Conservation (phyloP, 2,113 vertebrate species). For the Nerophis ophidion region DNA sequence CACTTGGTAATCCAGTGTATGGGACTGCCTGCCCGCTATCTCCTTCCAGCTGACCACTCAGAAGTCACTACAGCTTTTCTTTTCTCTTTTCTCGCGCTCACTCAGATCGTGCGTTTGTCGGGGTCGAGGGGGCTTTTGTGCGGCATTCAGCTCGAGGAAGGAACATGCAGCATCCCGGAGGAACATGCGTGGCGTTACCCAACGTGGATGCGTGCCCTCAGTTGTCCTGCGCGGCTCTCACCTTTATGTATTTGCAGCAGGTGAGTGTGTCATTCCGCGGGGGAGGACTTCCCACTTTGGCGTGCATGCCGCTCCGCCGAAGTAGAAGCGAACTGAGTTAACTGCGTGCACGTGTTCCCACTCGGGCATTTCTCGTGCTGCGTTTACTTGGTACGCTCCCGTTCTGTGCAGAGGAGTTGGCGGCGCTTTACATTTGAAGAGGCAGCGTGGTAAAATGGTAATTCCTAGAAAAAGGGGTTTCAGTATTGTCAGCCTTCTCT, state of each 20-base stretch:
- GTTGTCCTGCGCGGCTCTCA: conserved; percentile 95
- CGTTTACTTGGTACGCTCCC: neutral
- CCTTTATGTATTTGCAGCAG: conserved; percentile 99
- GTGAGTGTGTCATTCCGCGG: conserved; percentile 72
- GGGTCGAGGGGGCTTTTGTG: conserved; percentile 30
- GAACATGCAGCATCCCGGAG: conserved; percentile 94
- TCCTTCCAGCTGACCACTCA: conserved; percentile 25
- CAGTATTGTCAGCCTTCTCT: neutral
- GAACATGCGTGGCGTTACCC: conserved; percentile 92
- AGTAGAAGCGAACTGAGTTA: conserved; percentile 8
- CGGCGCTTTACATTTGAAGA: conserved; percentile 1
- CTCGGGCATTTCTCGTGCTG: too few species aligned
- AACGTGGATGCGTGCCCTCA: conserved; percentile 93
- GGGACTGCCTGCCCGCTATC: conserved; percentile 39
- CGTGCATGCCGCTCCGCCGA: conserved; percentile 10
- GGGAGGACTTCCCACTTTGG: conserved; percentile 3
- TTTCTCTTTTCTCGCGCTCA: conserved; percentile 10
- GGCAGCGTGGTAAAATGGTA: neutral
- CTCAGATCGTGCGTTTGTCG: conserved; percentile 12
- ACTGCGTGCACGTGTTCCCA: conserved; percentile 2
- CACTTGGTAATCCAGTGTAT: conserved; percentile 41
- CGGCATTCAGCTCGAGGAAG: conserved; percentile 41
- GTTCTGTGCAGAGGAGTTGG: neutral
- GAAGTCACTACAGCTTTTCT: conserved; percentile 5
- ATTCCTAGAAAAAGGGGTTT: neutral